These are phyloP conservation scores for Anoura caudifer DNA, from an alignment of 2,113 vertebrate species.

Conservation along the genomic window DNA sequence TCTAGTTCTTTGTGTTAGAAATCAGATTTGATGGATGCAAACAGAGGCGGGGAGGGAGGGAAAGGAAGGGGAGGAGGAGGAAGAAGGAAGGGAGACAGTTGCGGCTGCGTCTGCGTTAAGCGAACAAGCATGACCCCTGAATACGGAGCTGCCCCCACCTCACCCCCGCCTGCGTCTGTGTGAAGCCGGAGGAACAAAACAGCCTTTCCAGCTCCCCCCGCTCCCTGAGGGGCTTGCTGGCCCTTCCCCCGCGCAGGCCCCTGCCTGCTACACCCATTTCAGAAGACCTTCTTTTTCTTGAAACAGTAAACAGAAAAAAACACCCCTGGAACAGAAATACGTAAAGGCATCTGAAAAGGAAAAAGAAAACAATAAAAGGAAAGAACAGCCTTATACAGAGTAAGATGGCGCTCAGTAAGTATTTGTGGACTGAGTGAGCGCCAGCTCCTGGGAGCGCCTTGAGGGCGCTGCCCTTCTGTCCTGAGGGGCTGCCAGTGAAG, in stretches of 20 bases:
- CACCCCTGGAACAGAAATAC: not conserved
- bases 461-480: not conserved
- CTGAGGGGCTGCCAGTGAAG: fast-evolving
- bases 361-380: too few species aligned
- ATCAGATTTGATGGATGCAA: not conserved
- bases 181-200: not conserved
- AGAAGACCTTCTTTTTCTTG: not conserved
- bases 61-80: too few species aligned
- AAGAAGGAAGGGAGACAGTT: fast-evolving
- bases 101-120: not conserved
- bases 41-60: fast-evolving
- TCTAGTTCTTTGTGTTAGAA: not conserved
- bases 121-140: not conserved
- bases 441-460: not conserved
- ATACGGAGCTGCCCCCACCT: not conserved
- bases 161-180: not conserved
- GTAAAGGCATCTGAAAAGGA: not conserved
- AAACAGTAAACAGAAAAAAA: not conserved
- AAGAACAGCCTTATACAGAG: not conserved
- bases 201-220: not conserved
- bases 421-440: not conserved
- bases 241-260: not conserved
- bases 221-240: fast-evolving
- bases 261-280: not conserved
- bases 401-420: not conserved